Evolutionary conservation across 37 sponge, comb jelly and placozoan species (phyloP).

Genomic region (Dysidea cf. avara): DNA sequence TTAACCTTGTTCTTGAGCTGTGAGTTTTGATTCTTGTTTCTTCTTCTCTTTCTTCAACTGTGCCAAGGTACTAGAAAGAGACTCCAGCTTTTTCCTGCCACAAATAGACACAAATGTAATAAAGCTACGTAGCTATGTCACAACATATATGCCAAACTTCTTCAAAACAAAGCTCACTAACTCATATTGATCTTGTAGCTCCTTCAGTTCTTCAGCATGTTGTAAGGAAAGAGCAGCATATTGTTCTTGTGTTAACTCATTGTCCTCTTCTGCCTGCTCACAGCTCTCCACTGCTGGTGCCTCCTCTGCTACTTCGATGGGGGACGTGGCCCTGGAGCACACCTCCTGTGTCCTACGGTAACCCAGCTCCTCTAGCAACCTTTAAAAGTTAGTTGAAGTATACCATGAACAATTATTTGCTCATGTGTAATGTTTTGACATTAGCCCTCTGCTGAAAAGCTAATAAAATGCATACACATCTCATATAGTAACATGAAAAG

Average conservation of each 20-base stretch:
- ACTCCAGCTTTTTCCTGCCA: constrained; percentile 43
- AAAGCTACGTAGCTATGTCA: background rate
- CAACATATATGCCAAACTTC: background rate
- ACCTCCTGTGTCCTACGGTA: constrained; percentile 19
- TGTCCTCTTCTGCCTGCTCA: constrained; percentile 19
- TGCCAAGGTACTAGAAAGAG: constrained; percentile 31
- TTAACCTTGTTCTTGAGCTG: constrained; percentile 47
- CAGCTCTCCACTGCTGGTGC: background rate
- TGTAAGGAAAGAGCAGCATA: constrained; percentile 35
- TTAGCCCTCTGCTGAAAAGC: too few species aligned
- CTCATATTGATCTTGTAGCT: constrained; percentile 72
- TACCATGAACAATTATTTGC: too few species aligned
- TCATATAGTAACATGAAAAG: too few species aligned
- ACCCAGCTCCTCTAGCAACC: constrained; percentile 47
- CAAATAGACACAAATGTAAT: background rate
- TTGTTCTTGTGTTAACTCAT: constrained; percentile 31
- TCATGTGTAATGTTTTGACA: too few species aligned
- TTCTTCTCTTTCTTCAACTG: constrained; percentile 46
- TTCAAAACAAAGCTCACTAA: too few species aligned
- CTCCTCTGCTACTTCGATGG: constrained; percentile 20
- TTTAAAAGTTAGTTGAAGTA: background rate
- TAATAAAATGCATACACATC: too few species aligned
- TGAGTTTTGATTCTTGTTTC: constrained; percentile 29
- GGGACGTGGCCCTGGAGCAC: constrained; percentile 44
- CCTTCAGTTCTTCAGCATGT: constrained; percentile 69